Conservation (phyloP, 2,888 invertebrate genomes). For the Galeruca laticollis region DNA sequence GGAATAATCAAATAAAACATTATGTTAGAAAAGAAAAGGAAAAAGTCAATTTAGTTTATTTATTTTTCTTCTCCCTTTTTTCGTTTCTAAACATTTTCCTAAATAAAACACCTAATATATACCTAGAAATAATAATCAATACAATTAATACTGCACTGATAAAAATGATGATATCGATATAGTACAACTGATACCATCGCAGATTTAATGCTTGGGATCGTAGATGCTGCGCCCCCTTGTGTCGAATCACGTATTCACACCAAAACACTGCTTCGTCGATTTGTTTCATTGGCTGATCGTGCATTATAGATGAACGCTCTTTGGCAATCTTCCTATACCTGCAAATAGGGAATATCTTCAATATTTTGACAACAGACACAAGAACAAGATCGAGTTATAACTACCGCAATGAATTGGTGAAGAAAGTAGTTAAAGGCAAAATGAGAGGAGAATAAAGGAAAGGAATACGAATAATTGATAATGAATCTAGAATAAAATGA, state of each 20-base stretch:
- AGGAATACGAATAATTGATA: no score
- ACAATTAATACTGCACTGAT: not conserved
- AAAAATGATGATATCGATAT: conserved; percentile 50
- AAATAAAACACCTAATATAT: not conserved
- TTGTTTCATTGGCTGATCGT: conserved; percentile 53
- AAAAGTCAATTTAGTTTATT: not conserved
- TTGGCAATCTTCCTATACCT: conserved; percentile 50
- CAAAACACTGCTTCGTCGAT: conserved; percentile 54
- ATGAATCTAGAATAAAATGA: no score
- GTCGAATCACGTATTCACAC: conserved; percentile 55
- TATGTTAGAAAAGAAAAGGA: no score
- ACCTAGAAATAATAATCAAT: not conserved
- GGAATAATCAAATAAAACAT: no score
- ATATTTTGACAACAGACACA: no score
- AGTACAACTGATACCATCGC: conserved; percentile 52
- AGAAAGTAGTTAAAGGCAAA: no score
- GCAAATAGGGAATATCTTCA: conserved; percentile 15
- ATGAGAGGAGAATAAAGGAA: no score
- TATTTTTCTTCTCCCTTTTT: not conserved
- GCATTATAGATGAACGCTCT: conserved; percentile 48
- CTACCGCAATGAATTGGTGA: no score
- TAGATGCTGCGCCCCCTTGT: conserved; percentile 55
- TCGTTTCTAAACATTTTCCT: not conserved
- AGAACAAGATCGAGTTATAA: no score
- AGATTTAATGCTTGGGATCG: conserved; percentile 49